Evolutionary conservation across 2,888 invertebrate species (phyloP), one percentile per base, ranked within the genome.

Genomic region (Mamestra brassicae): DNA sequence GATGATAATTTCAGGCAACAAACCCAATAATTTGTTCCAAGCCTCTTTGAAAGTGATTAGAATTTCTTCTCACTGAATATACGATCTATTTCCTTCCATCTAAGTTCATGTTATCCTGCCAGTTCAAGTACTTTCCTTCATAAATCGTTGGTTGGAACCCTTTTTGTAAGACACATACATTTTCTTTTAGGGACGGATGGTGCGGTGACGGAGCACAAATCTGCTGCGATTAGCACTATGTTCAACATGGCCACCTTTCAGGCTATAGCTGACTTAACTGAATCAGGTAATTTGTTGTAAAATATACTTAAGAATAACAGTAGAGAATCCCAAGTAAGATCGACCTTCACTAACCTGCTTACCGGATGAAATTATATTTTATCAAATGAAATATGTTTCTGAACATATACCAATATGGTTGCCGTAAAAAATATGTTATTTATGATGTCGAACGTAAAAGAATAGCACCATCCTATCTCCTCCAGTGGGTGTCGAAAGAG

Each of bases 161-260:
- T 84, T 86, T 80, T 71, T 75, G 80, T 74, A 79, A 71, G 69
- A 80, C 83, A 92, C 89, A 66, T 90, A 52, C 5, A 2, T 92
- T 90, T 89, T 78, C 84, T 92, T 92, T 89, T 87, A 94, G 95
- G 92, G 69, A 93, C 93, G 76, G 89, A 87, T 76, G 89, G 90
- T 62, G 83, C 78, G 42, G 26, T 85, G 36, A 89, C 76, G 65
- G 90, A 91, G 63, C 90, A 89, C 50, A 93, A 89, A 83, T 93
- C 93, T n/a, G 88, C 90, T 3, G 91, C 90, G 8, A 89, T 92
- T 8, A 80, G 84, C 26, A 88, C 92, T 15, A 85, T 90, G 0
- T 62, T 88, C 36, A 88, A 90, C 62, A 79, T 86, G 34, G 78
- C 77, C 7, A 45, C 76, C 2, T 69, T 71, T 8, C 81, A 78